phyloP scores from a whole-genome alignment of 2,113 vertebrate genomes.

The Lamprologus speciosus region DNA sequence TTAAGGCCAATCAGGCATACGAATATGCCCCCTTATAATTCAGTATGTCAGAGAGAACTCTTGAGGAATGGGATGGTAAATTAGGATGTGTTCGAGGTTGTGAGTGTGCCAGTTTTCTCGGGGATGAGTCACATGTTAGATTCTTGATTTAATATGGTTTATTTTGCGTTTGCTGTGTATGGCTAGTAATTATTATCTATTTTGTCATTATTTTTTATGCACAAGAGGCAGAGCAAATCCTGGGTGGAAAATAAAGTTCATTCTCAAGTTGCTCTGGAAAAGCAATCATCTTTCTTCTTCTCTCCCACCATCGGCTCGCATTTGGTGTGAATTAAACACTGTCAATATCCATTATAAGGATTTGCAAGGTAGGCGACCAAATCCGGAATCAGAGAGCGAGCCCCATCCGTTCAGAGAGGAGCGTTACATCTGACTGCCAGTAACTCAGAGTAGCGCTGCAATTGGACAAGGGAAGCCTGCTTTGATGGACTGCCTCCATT shows the following conservation, averaged over 20 bases:
- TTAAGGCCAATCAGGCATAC: conserved; percentile 64
- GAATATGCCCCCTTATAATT: conserved; percentile 70
- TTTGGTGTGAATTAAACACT: background rate
- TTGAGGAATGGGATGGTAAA: conserved; percentile 69
- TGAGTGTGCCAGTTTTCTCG: conserved; percentile 63
- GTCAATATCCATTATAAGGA: background rate
- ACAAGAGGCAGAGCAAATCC: background rate
- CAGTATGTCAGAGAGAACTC: conserved; percentile 70
- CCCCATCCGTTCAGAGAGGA: background rate
- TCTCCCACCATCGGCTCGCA: background rate
- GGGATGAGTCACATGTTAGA: conserved; percentile 59
- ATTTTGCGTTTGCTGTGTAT: conserved; percentile 25
- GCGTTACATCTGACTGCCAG: background rate
- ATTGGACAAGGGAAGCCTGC: background rate
- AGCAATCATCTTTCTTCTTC: background rate
- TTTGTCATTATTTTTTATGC: conserved; percentile 5
- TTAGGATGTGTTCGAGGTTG: conserved; percentile 67
- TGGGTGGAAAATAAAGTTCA: background rate
- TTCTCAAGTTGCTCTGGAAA: background rate
- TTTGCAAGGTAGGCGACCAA: background rate
- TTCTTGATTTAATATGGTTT: conserved; percentile 49
- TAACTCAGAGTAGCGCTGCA: background rate
- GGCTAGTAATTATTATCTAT: conserved; percentile 36
- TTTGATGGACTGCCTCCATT: background rate
- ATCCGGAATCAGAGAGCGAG: background rate